Base-by-base conservation (phyloP, 2,888 invertebrate genomes). In the Hecatera dysodea region DNA sequence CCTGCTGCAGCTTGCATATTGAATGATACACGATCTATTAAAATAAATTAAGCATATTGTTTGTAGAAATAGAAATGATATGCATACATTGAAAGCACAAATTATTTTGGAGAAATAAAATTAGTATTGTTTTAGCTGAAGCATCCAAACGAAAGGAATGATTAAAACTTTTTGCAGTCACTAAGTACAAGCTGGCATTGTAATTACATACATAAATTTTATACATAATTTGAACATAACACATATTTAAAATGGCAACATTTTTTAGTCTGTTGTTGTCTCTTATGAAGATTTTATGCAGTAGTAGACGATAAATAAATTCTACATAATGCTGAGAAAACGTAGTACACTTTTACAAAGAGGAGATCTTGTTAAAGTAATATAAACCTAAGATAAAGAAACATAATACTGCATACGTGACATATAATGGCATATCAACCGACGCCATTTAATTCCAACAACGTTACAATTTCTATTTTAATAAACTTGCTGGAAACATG, bases 1-100 rank as follows among this genome's bases (percentile, higher is more conserved):
- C 82, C 82, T 78, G 78, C 56, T 56, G 22, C 22, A 56, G 22
- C 78, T 61, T 62, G 67, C 65, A 64, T 75, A 74, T 59, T 73
- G 52, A 67, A 44, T 56, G 39, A 50, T 59, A 67, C 44, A 57
- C 22, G 42, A 52, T 61, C 22, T 62, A 66, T 55, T 59, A 46
- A 39, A 56, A 70, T 9, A 53, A 66, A 77, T n/a, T n/a, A n/a
- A n/a, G n/a, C n/a, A n/a, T 65, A 72, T 65, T 67, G 6, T 7
- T n/a, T 67, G 2, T 50, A 29, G 24, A 55, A 24, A 78, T 52
- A 36, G 15, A n/a, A 48, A 56, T 61, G 27, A 24, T 52, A 57
- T 46, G 19, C 36, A 53, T 46, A 53, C 11, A 48, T 22, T 22
- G 36, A 19, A 36, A 57, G 22, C 15, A 0, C 17, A 50, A 4